Base-by-base conservation (phyloP, 1,140 invertebrate genomes). In the Adoxophyes honmai region DNA sequence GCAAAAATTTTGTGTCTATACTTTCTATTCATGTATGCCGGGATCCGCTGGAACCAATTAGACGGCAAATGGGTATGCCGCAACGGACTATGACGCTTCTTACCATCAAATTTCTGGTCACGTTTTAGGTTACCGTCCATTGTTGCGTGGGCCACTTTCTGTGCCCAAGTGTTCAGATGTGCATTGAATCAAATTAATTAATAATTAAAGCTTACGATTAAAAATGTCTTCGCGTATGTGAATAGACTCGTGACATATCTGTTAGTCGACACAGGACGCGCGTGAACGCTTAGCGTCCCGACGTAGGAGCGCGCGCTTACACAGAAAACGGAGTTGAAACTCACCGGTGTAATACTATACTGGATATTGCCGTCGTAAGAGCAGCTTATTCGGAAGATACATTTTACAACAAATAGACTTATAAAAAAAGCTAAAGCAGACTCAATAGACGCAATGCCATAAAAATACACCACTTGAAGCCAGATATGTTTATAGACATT, bases 131-230 rank as follows among this genome's bases (percentile, higher is more conserved):
- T 86, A 84, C 81, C 78, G 82, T 84, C 81, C 74, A 75, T 85
- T 85, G 78, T 86, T 86, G 83, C 80, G 83, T 81, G 84, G 74
- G 78, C 81, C 73, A 86, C 84, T 87, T 87, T 85, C 81, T 72
- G 81, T 75, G 74, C 68, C 73, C 65, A 77, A 81, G 78, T 75
- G 81, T 69, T 62, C 60, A 61, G 70, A 72, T 87, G 84, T 82
- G 84, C 66, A 70, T 68, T 58, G 84, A 85, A 87, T 87, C 74
- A 77, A 57, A 87, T 87, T 85, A 87, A 85, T 87, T 82, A 76
- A 74, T 68, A 77, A 67, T 73, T 72, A 73, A 68, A 66, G 72
- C 73, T 77, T 77, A 80, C 74, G 78, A 78, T 78, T 6, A 28
- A 28, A 28, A 28, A 28, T 3, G 2, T 3, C 6, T 28, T 3